Evolutionary conservation across 37 sponge, comb jelly and placozoan species (phyloP).

Genomic region (Halisarca cf. caerulea): DNA sequence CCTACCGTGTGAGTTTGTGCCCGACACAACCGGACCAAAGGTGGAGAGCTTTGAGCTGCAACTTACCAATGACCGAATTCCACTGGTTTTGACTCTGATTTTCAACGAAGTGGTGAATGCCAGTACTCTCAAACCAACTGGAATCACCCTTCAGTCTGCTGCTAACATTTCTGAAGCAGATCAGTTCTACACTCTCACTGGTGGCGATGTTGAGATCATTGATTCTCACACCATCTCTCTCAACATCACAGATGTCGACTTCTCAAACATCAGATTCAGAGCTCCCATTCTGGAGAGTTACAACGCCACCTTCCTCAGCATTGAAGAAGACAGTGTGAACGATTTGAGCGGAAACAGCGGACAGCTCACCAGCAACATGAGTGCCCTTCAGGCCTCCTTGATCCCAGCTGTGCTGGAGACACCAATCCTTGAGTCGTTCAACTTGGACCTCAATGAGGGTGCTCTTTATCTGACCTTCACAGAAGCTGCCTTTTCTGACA

Average conservation of each 20-base stretch:
- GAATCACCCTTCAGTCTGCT: conserved; percentile 71
- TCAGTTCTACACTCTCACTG: conserved; percentile 60
- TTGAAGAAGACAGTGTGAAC: conserved; percentile 45
- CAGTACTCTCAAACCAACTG: conserved; percentile 50
- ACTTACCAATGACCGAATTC: conserved; percentile 59
- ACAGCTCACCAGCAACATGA: conserved; percentile 28
- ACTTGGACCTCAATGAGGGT: conserved; percentile 71
- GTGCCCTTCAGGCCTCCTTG: conserved; percentile 53
- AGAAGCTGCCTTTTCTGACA: conserved; percentile 55
- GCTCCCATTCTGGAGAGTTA: conserved; percentile 60
- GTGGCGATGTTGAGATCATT: conserved; percentile 31
- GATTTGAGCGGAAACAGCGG: conserved; percentile 74
- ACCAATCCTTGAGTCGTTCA: conserved; percentile 54
- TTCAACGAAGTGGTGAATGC: conserved; percentile 74
- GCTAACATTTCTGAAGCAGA: conserved; percentile 6
- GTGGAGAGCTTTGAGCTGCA: conserved; percentile 49
- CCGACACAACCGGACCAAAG: conserved; percentile 48
- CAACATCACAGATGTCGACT: conserved; percentile 70
- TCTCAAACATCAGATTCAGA: conserved; percentile 59
- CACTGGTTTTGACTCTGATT: conserved; percentile 59
- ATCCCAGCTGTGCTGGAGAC: conserved; percentile 41
- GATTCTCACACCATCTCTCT: conserved; percentile 48
- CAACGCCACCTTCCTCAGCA: conserved; percentile 70
- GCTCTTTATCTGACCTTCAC: conserved; percentile 65
- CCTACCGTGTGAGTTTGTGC: conserved; percentile 28